Conservation (phyloP, 1,140 invertebrate genomes). For the Medauroidea extradentata region DNA sequence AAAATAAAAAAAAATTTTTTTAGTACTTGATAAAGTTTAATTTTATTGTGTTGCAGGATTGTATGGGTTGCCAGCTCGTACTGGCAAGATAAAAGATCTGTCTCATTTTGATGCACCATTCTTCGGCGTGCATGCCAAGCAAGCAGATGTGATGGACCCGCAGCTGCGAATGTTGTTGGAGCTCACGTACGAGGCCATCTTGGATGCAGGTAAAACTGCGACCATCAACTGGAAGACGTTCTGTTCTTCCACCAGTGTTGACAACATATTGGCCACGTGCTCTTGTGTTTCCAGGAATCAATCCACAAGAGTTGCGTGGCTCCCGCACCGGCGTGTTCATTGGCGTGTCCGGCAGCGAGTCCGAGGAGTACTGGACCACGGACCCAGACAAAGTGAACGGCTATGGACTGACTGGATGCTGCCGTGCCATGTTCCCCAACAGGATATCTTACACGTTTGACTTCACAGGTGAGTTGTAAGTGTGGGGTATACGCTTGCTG, state of each 20-base stretch:
- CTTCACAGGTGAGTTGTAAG: conserved; percentile 57
- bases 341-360: conserved; percentile 81
- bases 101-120: conserved; percentile 86
- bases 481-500: too few species aligned
- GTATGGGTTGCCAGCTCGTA: conserved; percentile 76
- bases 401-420: conserved; percentile 89
- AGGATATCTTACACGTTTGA: conserved; percentile 94
- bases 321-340: conserved; percentile 88
- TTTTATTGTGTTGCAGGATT: conserved; percentile 45
- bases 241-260: too few species aligned
- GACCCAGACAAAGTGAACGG: conserved; percentile 78
- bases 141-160: conserved; percentile 94
- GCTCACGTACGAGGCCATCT: conserved; percentile 88
- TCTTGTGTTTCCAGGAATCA: conserved; percentile 53
- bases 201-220: conserved; percentile 72
- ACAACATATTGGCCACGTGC: too few species aligned
- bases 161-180: conserved; percentile 89
- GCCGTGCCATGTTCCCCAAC: conserved; percentile 93
- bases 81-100: conserved; percentile 87
- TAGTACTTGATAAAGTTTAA: too few species aligned
- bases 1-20: too few species aligned
- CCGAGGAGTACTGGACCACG: conserved; percentile 72
- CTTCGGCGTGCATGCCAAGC: conserved; percentile 90
- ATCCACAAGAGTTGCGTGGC: conserved; percentile 74
- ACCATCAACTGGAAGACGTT: too few species aligned